Conservation (phyloP, 1,140 invertebrate genomes). For the Atta cephalotes region DNA sequence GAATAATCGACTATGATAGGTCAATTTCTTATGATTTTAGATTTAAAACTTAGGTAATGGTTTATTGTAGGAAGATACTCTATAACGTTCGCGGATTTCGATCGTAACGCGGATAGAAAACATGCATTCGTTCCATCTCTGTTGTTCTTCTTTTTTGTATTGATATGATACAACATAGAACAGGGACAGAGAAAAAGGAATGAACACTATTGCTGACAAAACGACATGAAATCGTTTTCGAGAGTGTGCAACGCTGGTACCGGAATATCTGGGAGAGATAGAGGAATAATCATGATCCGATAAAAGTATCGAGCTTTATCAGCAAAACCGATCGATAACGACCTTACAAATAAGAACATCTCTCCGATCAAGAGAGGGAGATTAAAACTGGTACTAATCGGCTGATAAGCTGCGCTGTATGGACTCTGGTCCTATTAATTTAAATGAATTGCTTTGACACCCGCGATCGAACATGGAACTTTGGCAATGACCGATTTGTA, state of each 20-base stretch:
- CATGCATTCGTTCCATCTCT: neutral
- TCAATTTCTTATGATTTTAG: no score
- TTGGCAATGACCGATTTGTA: neutral
- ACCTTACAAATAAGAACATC: conserved; percentile 68
- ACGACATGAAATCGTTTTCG: conserved; percentile 62
- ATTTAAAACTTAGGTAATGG: no score
- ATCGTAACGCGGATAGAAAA: neutral
- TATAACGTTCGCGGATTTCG: neutral
- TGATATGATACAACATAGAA: neutral
- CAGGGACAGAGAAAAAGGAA: conserved; percentile 29
- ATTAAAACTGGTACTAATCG: conserved; percentile 69
- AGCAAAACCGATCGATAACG: conserved; percentile 66
- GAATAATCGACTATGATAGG: no score
- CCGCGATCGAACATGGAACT: conserved; percentile 9
- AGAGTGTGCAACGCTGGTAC: conserved; percentile 25
- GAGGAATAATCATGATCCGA: conserved; percentile 65
- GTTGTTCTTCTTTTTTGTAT: neutral
- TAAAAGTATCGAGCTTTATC: conserved; percentile 71
- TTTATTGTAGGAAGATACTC: neutral
- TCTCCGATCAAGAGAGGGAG: neutral
- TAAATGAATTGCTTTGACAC: conserved; percentile 78
- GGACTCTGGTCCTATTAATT: conserved; percentile 77
- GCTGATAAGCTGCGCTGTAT: conserved; percentile 63
- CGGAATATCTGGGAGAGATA: conserved; percentile 51
- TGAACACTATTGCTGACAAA: conserved; percentile 10